A percentile compares a stretch with the other conserved stretches of the same genome.
Evolutionary conservation across 2,113 vertebrate species (phyloP).

Genomic region (Lycocorax pyrrhopterus): DNA sequence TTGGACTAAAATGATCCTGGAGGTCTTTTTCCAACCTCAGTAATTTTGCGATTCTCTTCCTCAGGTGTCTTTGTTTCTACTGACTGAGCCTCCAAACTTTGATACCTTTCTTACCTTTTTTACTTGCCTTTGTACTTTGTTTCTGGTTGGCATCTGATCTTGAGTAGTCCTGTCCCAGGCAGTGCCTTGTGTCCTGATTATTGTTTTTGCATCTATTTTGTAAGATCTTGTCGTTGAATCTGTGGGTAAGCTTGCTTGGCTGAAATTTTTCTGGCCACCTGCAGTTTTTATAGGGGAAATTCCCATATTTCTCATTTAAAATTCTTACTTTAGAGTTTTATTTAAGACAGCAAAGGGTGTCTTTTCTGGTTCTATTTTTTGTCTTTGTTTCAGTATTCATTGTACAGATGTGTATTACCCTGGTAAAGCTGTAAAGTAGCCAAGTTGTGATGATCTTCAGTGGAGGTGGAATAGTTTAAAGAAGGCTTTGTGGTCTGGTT

Average conservation of each 20-base stretch:
- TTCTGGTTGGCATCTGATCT: neutral
- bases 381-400: neutral
- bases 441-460: neutral
- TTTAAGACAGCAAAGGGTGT: neutral
- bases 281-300: neutral
- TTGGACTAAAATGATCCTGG: neutral
- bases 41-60: neutral
- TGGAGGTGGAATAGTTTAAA: neutral
- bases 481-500: neutral
- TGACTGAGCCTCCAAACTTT: neutral
- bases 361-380: neutral
- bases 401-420: neutral
- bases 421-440: neutral
- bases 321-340: neutral
- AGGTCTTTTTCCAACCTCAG: neutral
- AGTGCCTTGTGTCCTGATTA: accelerated
- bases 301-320: neutral
- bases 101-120: neutral
- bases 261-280: neutral
- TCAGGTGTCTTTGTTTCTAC: neutral
- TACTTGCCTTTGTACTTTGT: accelerated
- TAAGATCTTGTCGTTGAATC: neutral
- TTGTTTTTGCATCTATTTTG: neutral
- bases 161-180: neutral
- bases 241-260: neutral